These are phyloP conservation scores for Cylloceria caligata DNA, from an alignment of 2,888 invertebrate species.

Conservation along the genomic window DNA sequence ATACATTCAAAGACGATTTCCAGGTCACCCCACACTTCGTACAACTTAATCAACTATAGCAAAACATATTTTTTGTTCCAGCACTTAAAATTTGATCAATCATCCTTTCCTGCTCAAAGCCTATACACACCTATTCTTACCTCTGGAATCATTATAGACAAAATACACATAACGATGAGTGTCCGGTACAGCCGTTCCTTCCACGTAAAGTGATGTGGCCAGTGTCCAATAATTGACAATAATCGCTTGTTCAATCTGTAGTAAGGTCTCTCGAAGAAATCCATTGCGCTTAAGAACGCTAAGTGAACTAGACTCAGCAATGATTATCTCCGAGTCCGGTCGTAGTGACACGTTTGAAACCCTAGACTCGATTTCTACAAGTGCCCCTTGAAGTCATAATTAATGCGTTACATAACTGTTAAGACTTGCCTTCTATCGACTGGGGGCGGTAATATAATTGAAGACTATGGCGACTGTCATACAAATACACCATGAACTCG, in stretches of 20 bases:
- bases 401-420: neutral
- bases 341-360: neutral
- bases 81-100: neutral
- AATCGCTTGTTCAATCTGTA: constrained; percentile 41
- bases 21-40: constrained; percentile 27
- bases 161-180: constrained; percentile 2
- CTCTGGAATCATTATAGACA: constrained; percentile 56
- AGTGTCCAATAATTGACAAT: constrained; percentile 54
- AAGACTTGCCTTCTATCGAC: neutral
- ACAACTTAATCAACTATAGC: constrained; percentile 52
- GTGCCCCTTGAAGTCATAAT: neutral
- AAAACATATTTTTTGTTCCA: neutral
- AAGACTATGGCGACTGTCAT: neutral
- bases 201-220: constrained; percentile 46
- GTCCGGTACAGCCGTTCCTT: constrained; percentile 26
- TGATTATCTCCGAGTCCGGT: neutral
- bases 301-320: neutral
- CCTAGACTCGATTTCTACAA: neutral
- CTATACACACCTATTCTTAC: neutral
- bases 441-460: neutral
- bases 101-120: no score
- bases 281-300: neutral
- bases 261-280: constrained; percentile 45
- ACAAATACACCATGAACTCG: neutral
- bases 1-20: constrained; percentile 52